Evolutionary conservation across 2,888 invertebrate genomes (phyloP), one percentile per base, ranked within the genome.

Genomic region (Nemotelus nigrinus): DNA sequence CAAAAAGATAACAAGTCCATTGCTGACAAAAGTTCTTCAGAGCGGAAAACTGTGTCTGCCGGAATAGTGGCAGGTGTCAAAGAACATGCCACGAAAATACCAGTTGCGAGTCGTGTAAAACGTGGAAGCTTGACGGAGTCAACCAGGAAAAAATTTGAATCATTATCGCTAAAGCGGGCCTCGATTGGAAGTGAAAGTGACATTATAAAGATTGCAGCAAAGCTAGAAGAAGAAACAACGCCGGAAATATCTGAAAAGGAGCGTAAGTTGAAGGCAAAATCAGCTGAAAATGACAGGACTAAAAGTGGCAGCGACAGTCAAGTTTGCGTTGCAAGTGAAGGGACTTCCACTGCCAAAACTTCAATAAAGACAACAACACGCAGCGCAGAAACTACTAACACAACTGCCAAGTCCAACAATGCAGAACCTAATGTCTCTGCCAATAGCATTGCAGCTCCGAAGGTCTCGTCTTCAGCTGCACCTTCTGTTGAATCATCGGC

Each of bases 101-200:
- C 70, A 39, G 47, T 60, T 3, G 8, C 6, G 0, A 39, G 47
- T 10, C 43, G 63, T 41, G 47, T 41, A 10, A 74, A 74, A n/a
- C 60, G 74, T 10, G 74, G 25, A 50, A 74, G 74, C 41, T 41
- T 74, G 3, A 10, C 47, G 3, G 53, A 53, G 8, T 63, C 47
- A 60, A 48, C 45, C 10, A 4, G 10, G 2, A 74, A 60, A 63
- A 25, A 25, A 25, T 25, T 25, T 25, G 25, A 25, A 25, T 25
- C 25, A 25, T 25, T 25, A 25, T 25, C 25, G 25, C 48, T 41
- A 3, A 74, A 74, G 41, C 41, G 74, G 41, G 60, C 74, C 8
- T 74, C 74, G 48, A 74, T 74, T 43, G 70, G 70, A 45, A 60
- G 74, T 63, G 74, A 74, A 48, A 63, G 60, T 48, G 74, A 74